These are phyloP conservation scores for Paracentrotus lividus DNA, from an alignment of 53 echinoderm and acorn worm genomes.

Conservation along the genomic window DNA sequence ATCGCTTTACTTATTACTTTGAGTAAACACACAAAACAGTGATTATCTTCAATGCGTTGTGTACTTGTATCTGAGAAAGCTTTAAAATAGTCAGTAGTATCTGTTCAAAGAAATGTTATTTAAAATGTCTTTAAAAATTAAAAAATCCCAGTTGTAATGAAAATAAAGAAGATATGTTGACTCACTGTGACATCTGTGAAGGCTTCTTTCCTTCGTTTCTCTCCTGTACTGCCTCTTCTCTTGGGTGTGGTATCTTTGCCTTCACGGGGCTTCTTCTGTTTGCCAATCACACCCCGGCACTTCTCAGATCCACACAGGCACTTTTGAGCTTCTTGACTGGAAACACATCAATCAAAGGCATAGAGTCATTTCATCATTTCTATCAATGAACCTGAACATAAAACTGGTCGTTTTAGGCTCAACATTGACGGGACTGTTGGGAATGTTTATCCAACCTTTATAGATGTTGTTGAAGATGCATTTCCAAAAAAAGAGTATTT, in stretches of 20 bases:
- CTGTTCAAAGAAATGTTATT: too few relatives aligned
- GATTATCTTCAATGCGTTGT: too few relatives aligned
- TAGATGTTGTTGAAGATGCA: too few relatives aligned
- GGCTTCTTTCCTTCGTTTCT: constrained; percentile 80
- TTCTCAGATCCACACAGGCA: constrained; percentile 91
- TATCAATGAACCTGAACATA: neutral
- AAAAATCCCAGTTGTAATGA: too few relatives aligned
- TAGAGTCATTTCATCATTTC: neutral
- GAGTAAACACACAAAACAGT: too few relatives aligned
- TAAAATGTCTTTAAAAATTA: too few relatives aligned
- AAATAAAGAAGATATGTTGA: neutral
- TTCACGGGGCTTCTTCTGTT: constrained; percentile 79
- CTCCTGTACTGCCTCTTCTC: constrained; percentile 74
- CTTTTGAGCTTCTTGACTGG: constrained; percentile 94
- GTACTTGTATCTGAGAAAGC: too few relatives aligned
- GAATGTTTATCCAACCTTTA: neutral
- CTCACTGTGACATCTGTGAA: constrained; percentile 89
- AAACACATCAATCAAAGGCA: neutral
- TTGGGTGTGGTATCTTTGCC: constrained; percentile 78
- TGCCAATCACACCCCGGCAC: constrained; percentile 92
- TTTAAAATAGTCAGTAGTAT: too few relatives aligned
- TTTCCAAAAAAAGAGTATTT: too few relatives aligned
- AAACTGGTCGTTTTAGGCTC: neutral
- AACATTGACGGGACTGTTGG: neutral
- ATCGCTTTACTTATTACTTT: too few relatives aligned